Conservation (phyloP, 2,113 vertebrate species). For the Leptocoma aspasia region DNA sequence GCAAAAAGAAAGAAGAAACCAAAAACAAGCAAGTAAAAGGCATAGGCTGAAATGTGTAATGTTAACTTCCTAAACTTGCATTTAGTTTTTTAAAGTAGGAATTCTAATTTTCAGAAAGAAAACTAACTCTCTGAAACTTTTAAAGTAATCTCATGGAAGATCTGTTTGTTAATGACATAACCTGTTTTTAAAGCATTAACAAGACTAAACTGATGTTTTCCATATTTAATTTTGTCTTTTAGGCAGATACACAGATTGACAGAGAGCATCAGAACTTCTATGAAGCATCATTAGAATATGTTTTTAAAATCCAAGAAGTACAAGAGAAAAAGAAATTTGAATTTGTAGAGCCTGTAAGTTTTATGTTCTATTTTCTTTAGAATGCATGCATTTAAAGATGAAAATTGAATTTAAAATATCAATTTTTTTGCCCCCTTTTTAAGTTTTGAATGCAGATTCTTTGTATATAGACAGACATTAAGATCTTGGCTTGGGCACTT, state of each 20-base stretch:
- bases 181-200: not conserved
- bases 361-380: not conserved
- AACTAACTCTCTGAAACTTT: not conserved
- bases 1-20: not conserved
- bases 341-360: constrained; percentile 96
- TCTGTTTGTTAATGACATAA: not conserved
- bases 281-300: constrained; percentile 93
- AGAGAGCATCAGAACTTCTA: constrained; percentile 95
- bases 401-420: not conserved
- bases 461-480: not conserved
- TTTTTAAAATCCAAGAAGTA: constrained; percentile 99
- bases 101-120: not conserved
- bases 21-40: not conserved
- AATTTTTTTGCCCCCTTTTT: not conserved
- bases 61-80: not conserved
- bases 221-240: constrained; percentile 41
- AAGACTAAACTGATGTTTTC: not conserved
- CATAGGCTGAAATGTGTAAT: not conserved
- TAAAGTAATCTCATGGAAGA: not conserved
- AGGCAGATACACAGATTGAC: constrained; percentile 94
- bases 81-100: not conserved
- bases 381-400: not conserved
- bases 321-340: constrained; percentile 99
- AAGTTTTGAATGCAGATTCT: not conserved
- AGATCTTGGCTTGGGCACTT: not conserved